Conservation (phyloP, 1,140 invertebrate species). For the Dendroctonus valens region DNA sequence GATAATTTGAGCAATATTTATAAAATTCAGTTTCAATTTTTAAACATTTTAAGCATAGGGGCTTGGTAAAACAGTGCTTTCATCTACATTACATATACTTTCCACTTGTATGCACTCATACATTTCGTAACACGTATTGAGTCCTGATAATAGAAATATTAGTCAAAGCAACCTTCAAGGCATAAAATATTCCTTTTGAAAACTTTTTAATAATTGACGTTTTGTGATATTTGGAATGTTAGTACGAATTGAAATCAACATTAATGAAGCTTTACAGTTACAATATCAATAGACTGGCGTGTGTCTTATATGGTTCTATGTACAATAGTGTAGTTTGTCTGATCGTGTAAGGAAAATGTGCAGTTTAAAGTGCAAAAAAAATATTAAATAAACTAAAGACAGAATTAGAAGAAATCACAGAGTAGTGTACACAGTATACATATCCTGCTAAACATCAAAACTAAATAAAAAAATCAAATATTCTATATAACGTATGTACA, state of each 20-base stretch:
- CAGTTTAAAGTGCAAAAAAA: slow-evolving; percentile 24
- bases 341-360: slow-evolving; percentile 7
- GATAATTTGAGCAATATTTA: no score
- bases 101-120: no score
- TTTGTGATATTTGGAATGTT: slow-evolving; percentile 35
- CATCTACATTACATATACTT: no score
- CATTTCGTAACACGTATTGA: no score
- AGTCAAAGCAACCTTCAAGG: no score
- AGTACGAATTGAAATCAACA: slow-evolving; percentile 3
- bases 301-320: slow-evolving; percentile 13
- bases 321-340: slow-evolving; percentile 24
- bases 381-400: slow-evolving; percentile 23
- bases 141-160: no score
- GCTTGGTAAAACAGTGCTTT: no score
- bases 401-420: slow-evolving; percentile 28
- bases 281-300: no score
- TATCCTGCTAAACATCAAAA: slow-evolving; percentile 39
- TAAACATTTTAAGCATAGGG: no score
- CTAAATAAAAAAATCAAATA: slow-evolving; percentile 34
- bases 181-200: no score
- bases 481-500: slow-evolving; percentile 38
- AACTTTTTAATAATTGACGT: neutral
- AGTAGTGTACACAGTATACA: slow-evolving; percentile 38
- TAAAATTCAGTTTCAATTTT: no score
- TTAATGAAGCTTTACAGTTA: neutral